A percentile compares a stretch with the other conserved stretches of the same genome.
Evolutionary conservation across 2,113 vertebrate species (phyloP).

Genomic region (Peucedramus taeniatus): DNA sequence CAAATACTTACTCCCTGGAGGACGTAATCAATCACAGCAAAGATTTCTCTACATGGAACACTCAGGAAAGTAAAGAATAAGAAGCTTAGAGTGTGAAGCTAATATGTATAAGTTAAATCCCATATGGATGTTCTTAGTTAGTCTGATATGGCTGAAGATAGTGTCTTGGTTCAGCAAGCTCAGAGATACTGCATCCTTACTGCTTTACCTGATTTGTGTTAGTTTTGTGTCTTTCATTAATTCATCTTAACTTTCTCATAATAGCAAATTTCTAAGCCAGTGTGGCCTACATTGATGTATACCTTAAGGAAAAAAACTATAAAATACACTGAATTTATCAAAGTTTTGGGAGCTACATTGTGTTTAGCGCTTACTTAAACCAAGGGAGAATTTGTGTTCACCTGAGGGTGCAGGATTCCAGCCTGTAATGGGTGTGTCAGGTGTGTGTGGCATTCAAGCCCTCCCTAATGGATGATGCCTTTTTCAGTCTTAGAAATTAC

Average conservation of each 20-base stretch:
- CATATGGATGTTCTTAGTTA: neutral
- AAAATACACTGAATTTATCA: neutral
- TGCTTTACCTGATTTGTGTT: neutral
- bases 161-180: neutral
- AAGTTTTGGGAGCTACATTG: neutral
- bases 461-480: neutral
- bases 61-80: neutral
- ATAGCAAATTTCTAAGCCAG: neutral
- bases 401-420: neutral
- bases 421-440: neutral
- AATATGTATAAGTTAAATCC: neutral
- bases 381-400: neutral
- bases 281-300: neutral
- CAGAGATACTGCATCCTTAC: neutral
- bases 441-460: neutral
- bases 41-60: neutral
- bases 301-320: neutral
- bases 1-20: conserved; percentile 9
- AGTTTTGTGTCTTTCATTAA: neutral
- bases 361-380: neutral
- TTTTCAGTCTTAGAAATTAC: neutral
- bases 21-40: conserved; percentile 15
- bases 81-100: neutral
- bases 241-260: neutral
- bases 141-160: neutral